These are phyloP conservation scores for Lepilemur septentrionalis DNA, from an alignment of 2,797 vertebrate species.

Conservation along the genomic window DNA sequence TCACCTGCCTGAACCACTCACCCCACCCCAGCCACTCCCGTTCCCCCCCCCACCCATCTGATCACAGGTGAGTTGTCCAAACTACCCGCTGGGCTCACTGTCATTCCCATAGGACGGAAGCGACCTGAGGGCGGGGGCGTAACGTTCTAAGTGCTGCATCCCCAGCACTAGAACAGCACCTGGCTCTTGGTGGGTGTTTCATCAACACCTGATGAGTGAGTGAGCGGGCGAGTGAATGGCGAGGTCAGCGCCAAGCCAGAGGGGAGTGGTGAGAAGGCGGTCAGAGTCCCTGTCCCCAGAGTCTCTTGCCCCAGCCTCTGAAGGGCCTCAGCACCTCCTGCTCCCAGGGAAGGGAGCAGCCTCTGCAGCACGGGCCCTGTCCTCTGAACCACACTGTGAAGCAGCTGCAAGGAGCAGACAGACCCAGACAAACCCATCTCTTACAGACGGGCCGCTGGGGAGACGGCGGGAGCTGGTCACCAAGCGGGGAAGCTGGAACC, in stretches of 20 bases:
- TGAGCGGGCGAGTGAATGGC: background rate
- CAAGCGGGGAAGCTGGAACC: background rate
- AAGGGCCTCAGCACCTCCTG: background rate
- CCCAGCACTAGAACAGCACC: background rate
- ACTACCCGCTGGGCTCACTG: background rate
- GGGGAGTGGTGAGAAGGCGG: background rate
- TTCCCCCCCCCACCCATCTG: background rate
- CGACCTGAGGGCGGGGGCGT: background rate
- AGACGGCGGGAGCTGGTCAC: background rate
- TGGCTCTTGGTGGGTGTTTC: background rate
- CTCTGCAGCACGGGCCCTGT: background rate
- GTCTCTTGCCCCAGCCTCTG: background rate
- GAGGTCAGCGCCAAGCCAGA: background rate
- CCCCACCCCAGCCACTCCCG: background rate
- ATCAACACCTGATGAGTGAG: background rate
- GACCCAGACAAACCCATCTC: background rate
- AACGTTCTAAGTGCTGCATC: accelerated
- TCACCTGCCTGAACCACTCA: too few relatives aligned
- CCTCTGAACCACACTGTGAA: background rate
- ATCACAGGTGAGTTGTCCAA: background rate
- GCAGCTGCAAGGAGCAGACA: background rate
- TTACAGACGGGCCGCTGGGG: background rate
- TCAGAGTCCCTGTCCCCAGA: background rate
- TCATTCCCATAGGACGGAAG: background rate
- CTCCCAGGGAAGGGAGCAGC: background rate